A percentile compares a stretch with the other conserved stretches of the same genome.
These are phyloP conservation scores for Pogonognathellus flavescens DNA, from an alignment of 1,140 invertebrate species.

Conservation along the genomic window DNA sequence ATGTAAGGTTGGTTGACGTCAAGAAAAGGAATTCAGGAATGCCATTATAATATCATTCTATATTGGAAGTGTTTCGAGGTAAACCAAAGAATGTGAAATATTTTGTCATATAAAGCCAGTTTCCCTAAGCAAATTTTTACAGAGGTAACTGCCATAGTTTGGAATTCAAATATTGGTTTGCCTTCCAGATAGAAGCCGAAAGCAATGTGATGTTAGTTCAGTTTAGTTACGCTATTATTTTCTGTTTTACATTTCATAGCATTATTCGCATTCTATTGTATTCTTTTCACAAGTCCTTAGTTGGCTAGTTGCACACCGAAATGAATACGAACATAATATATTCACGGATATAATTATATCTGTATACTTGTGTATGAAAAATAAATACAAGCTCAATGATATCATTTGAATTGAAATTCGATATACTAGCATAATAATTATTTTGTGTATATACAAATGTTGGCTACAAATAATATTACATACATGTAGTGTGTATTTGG, in stretches of 20 bases:
- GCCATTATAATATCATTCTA: slow-evolving; percentile 27
- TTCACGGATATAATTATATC: background rate
- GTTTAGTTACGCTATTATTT: background rate
- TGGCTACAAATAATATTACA: background rate
- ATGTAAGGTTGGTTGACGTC: slow-evolving; percentile 7
- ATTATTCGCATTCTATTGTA: slow-evolving; percentile 9
- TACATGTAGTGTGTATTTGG: background rate
- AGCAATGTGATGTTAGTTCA: background rate
- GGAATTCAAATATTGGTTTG: slow-evolving; percentile 43
- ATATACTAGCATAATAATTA: background rate
- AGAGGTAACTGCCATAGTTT: slow-evolving; percentile 20
- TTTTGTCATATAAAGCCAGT: slow-evolving; percentile 13
- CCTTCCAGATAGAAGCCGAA: too few relatives aligned
- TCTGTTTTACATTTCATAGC: background rate
- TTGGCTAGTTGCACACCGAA: background rate
- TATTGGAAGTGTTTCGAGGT: slow-evolving; percentile 37
- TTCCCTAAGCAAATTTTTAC: slow-evolving; percentile 35
- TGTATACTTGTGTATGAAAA: background rate
- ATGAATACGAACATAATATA: slow-evolving; percentile 12
- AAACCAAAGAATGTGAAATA: slow-evolving; percentile 40
- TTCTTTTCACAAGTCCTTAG: background rate
- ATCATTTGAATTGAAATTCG: background rate
- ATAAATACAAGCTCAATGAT: background rate
- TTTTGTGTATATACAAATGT: too few relatives aligned
- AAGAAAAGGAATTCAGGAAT: slow-evolving; percentile 46